Evolutionary conservation across 2,888 invertebrate species (phyloP).

Genomic region (Stegana nigrithorax): DNA sequence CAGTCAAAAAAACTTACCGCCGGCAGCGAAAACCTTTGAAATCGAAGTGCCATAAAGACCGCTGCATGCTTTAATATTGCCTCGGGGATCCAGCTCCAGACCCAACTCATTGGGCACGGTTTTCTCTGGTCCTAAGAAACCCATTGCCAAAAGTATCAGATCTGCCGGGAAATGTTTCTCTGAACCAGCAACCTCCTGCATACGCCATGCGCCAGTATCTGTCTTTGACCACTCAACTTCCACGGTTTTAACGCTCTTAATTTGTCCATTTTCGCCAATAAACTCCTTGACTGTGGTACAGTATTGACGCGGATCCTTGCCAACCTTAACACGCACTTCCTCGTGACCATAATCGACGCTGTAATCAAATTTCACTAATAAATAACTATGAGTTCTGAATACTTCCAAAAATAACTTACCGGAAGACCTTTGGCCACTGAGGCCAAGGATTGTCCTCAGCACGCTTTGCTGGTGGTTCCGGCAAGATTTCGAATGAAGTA

Average conservation of each 20-base stretch:
- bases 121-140: slow-evolving; percentile 96
- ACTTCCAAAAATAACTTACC: slow-evolving; percentile 64
- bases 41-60: slow-evolving; percentile 84
- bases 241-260: slow-evolving; percentile 91
- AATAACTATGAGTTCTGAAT: background rate
- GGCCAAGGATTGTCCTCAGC: slow-evolving; percentile 98
- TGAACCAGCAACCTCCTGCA: slow-evolving; percentile 85
- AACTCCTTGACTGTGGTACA: slow-evolving; percentile 96
- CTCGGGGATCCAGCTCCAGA: slow-evolving; percentile 89
- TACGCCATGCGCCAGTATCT: slow-evolving; percentile 91
- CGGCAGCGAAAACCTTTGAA: slow-evolving; percentile 92
- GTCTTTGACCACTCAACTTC: slow-evolving; percentile 95
- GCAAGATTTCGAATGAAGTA: slow-evolving; percentile 96
- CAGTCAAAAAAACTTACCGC: slow-evolving; percentile 74
- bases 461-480: slow-evolving; percentile 85
- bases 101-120: slow-evolving; percentile 84
- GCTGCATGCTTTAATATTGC: slow-evolving; percentile 87
- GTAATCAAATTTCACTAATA: too few species aligned
- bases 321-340: slow-evolving; percentile 91
- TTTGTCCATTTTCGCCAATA: slow-evolving; percentile 87
- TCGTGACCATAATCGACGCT: slow-evolving; percentile 98
- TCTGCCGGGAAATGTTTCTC: slow-evolving; percentile 87
- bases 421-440: slow-evolving; percentile 96
- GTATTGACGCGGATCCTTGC: slow-evolving; percentile 93
- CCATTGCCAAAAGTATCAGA: slow-evolving; percentile 96